Evolutionary conservation across 2,797 vertebrate species (phyloP), one percentile per base, ranked within the genome.

Genomic region (Rhabdomys pumilio): DNA sequence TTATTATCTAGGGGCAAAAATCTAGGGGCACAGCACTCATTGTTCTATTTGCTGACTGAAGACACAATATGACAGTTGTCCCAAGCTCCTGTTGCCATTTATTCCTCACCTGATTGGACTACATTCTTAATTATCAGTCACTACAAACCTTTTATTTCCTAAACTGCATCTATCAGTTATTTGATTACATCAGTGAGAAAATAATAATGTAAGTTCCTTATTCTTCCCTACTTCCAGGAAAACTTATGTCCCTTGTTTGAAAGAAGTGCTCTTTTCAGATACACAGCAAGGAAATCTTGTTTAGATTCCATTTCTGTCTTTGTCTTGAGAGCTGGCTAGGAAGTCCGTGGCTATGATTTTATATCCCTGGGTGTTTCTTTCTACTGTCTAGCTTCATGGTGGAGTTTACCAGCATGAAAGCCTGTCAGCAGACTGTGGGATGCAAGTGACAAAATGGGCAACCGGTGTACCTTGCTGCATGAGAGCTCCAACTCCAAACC

Each of bases 401-500:
- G 98, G 98, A 99, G 98, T 98, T 99, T 98, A 98, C 98, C 98
- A 98, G 98, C 98, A 98, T 73, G 67, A 98, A 98, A 98, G 97
- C 97, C 98, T 98, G 98, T 98, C 98, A 99, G 98, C 98, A 99
- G 98, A 98, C 98, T 98, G 97, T 98, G 98, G 98, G 98, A 98
- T 97, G 98, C 98, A 83, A 98, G 98, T 97, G 89, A 98, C 83
- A 98, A 95, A 96, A 98, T 67, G 96, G 98, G 98, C 97, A 95
- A 98, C 98, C 97, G 97, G 63, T 96, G 96, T 99, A 99, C 99
- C 99, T 99, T 99, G 99, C 98, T 99, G 99, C 99, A 99, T 99
- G 98, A 99, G 99, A 92, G 99, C 99, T 98, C 99, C 99, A 96
- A 99, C 99, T 98, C 99, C 99, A 98, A 99, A 99, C 99, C 99